Conservation (phyloP, 2,888 invertebrate species). For the Galerucella calmariensis region DNA sequence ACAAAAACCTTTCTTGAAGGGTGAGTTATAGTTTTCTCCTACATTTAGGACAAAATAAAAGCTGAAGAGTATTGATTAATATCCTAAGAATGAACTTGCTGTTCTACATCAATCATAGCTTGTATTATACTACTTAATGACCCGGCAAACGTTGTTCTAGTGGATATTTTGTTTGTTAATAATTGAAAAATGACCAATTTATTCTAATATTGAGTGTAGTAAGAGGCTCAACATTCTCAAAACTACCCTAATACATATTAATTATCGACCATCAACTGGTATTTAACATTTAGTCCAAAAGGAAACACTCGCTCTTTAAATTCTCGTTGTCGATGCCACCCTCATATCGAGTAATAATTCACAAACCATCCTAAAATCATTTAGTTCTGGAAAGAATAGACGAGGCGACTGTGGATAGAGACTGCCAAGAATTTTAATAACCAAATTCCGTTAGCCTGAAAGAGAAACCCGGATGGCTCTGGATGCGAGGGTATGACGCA, state of each 20-base stretch:
- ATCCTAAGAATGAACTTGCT: background rate
- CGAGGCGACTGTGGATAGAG: constrained; percentile 46
- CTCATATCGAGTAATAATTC: constrained; percentile 52
- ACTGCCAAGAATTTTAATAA: constrained; percentile 60
- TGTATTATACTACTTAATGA: background rate
- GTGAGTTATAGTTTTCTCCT: constrained; percentile 3
- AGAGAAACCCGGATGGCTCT: constrained; percentile 38
- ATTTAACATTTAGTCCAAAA: background rate
- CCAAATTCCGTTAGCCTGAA: constrained; percentile 53
- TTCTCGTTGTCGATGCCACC: constrained; percentile 13
- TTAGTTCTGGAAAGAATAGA: constrained; percentile 54
- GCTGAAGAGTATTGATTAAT: background rate
- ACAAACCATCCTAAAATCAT: constrained; percentile 57
- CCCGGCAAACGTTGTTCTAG: too few relatives aligned
- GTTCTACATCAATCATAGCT: background rate
- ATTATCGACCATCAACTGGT: background rate
- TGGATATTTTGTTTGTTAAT: too few relatives aligned
- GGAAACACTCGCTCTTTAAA: constrained; percentile 21
- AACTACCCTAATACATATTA: background rate
- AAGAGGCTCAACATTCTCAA: background rate
- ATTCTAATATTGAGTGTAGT: too few relatives aligned
- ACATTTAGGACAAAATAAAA: background rate
- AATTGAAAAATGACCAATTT: too few relatives aligned
- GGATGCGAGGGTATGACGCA: constrained; percentile 32
- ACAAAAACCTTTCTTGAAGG: background rate